Percentiles rank a stretch among this genome's conserved stretches.
Conservation (phyloP, 2,113 vertebrate genomes). For the Cyanoderma ruficeps region DNA sequence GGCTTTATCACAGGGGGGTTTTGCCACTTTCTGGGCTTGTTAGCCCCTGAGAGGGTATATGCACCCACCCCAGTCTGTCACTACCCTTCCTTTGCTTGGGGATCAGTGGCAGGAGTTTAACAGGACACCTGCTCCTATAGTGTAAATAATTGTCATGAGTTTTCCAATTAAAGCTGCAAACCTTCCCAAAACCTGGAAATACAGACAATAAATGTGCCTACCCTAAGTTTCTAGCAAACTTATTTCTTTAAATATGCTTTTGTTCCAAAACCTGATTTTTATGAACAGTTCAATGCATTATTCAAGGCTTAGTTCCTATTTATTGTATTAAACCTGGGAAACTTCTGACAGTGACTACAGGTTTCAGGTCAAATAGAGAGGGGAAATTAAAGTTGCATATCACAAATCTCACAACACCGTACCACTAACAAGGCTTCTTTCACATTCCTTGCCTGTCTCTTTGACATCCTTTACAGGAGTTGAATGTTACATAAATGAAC, state of each 20-base stretch:
- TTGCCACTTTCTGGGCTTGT: background rate
- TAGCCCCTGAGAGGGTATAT: background rate
- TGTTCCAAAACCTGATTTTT: background rate
- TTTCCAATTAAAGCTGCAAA: background rate
- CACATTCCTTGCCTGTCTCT: background rate
- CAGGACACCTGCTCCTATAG: background rate
- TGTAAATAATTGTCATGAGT: background rate
- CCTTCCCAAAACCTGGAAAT: background rate
- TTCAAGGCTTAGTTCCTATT: background rate
- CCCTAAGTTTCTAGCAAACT: background rate
- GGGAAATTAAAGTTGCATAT: background rate
- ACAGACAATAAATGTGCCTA: background rate
- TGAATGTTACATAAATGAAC: background rate
- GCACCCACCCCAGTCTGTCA: fast-evolving
- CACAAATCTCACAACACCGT: fast-evolving
- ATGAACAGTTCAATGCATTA: background rate
- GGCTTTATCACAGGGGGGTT: background rate
- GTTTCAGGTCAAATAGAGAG: background rate
- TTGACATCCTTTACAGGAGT: background rate
- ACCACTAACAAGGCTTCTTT: background rate
- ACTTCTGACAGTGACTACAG: background rate
- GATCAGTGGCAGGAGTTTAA: background rate
- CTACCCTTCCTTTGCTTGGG: background rate
- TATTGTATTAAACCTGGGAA: background rate
- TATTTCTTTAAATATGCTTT: background rate